Conservation (phyloP, 2,888 invertebrate species). For the Drosophila helvetica region DNA sequence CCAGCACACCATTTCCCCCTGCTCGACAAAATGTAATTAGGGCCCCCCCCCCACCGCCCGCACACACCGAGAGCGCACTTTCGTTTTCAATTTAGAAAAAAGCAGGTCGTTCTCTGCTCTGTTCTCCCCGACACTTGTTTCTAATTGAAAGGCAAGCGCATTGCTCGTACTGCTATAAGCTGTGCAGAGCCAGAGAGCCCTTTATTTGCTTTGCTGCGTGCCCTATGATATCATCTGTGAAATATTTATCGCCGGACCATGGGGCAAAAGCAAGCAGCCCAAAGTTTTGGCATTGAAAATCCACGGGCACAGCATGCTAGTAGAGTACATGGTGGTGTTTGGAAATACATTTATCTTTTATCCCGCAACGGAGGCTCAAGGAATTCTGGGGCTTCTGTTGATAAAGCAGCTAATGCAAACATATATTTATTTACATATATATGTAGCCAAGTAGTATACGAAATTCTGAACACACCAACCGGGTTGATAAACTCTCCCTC, state of each 20-base stretch:
- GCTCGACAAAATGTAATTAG: constrained; percentile 47
- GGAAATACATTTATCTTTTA: constrained; percentile 59
- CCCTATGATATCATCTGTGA: constrained; percentile 71
- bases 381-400: constrained; percentile 37
- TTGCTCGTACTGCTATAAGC: neutral
- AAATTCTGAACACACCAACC: constrained; percentile 17
- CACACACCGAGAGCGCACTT: constrained; percentile 29
- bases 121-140: constrained; percentile 14
- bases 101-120: constrained; percentile 56
- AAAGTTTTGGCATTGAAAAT: constrained; percentile 59
- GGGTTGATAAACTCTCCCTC: constrained; percentile 67
- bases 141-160: constrained; percentile 50
- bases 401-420: constrained; percentile 59
- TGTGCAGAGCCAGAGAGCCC: neutral
- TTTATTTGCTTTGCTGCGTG: constrained; percentile 32
- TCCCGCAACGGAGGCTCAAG: constrained; percentile 31
- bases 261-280: constrained; percentile 28
- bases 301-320: constrained; percentile 36
- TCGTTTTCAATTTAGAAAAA: constrained; percentile 56
- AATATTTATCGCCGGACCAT: constrained; percentile 61
- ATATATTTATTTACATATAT: constrained; percentile 33
- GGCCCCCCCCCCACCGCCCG: neutral
- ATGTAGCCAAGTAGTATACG: constrained; percentile 38
- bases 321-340: constrained; percentile 33
- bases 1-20: constrained; percentile 18